These are phyloP conservation scores for Aspidoscelis tigris DNA, from an alignment of 2,113 vertebrate species.

Conservation along the genomic window DNA sequence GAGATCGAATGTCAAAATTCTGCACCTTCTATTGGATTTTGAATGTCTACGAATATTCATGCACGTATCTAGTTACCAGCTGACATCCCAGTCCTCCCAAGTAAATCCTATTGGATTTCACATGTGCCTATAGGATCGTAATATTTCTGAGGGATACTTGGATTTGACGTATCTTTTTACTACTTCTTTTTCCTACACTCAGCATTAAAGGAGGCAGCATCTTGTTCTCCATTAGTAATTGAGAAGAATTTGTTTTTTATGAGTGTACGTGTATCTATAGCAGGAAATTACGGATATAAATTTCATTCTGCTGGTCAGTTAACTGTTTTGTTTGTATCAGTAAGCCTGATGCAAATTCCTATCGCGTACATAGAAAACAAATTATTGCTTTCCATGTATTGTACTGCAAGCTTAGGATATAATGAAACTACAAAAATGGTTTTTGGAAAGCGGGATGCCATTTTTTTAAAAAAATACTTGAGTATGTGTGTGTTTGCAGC, in stretches of 20 bases:
- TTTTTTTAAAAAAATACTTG: no score
- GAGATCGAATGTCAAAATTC: no score
- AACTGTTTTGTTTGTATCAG: neutral
- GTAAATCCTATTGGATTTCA: slow-evolving; percentile 7
- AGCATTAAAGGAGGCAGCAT: neutral
- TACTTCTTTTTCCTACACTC: neutral
- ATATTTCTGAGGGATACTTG: neutral
- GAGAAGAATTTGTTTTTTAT: neutral
- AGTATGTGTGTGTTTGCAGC: no score
- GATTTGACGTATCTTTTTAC: neutral
- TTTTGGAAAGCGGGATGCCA: neutral
- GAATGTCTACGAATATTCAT: no score
- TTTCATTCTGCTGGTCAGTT: neutral
- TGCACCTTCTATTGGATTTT: no score
- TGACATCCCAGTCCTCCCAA: neutral
- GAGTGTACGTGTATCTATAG: neutral
- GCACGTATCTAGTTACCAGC: no score
- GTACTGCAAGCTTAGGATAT: neutral
- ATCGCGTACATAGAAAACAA: neutral
- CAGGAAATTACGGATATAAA: slow-evolving; percentile 3
- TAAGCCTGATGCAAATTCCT: neutral
- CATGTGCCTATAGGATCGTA: neutral
- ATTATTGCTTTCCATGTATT: neutral
- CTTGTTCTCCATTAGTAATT: neutral
- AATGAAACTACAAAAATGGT: neutral